Percentiles rank a stretch among this genome's conserved stretches.
These are phyloP conservation scores for Seira sanloemensis DNA, from an alignment of 2,888 invertebrate species.

Conservation along the genomic window DNA sequence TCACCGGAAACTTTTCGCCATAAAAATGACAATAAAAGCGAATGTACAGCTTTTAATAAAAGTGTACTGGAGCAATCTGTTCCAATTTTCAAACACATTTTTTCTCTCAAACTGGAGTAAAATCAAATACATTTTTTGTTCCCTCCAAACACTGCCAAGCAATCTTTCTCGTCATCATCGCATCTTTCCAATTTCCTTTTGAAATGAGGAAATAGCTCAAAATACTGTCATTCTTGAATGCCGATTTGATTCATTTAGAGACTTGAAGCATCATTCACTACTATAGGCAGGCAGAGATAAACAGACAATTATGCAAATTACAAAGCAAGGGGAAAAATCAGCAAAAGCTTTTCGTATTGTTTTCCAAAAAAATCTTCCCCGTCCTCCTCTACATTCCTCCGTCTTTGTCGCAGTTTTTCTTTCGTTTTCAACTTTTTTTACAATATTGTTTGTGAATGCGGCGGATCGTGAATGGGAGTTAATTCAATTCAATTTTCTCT, in stretches of 20 bases:
- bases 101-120: no score
- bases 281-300: slow-evolving; percentile 12
- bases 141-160: no score
- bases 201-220: not conserved
- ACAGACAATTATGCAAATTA: slow-evolving; percentile 39
- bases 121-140: no score
- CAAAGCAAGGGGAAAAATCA: slow-evolving; percentile 18
- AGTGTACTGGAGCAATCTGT: no score
- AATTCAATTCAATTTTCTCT: slow-evolving; percentile 7
- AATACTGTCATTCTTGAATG: not conserved
- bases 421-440: not conserved
- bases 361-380: slow-evolving; percentile 13
- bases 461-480: not conserved
- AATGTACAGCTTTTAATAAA: no score
- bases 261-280: not conserved
- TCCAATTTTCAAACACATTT: no score
- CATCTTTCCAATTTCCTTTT: not conserved
- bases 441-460: not conserved
- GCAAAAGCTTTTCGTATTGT: no score
- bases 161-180: no score
- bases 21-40: no score
- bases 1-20: no score
- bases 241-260: not conserved
- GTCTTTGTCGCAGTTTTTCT: not conserved
- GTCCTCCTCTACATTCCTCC: not conserved